Base-by-base conservation (phyloP, 2,797 vertebrate genomes). In the Nyctalus aviator region DNA sequence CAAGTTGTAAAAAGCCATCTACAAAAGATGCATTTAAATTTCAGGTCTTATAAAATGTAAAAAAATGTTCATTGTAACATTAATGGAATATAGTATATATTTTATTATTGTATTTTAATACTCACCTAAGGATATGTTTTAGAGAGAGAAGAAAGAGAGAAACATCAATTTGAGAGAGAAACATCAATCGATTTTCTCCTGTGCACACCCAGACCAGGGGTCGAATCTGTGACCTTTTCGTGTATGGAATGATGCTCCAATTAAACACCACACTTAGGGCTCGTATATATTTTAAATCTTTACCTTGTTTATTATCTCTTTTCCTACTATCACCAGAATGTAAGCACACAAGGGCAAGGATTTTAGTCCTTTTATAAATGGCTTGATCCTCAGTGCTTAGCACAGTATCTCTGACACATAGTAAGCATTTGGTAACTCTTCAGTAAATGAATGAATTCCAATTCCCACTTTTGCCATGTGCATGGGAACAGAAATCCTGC, bases 351-450 rank as follows among this genome's bases (percentile, higher is more conserved):
- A 69, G 10, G 59, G 41, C 41, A 84, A 62, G 37, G 59, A 90
- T 71, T 66, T 90, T 72, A 59, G 20, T 72, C 44, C 57, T 90
- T 93, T 82, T 44, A 18, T 92, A 72, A 94, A 62, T 53, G 79
- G 27, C 6, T 84, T 59, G 55, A 41, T 73, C 10, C 30, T 66
- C 10, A 37, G 30, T 48, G 73, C 46, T 59, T 79, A 46, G 23
- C 68, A 53, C 3, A 82, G 13, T 57, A 13, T 89, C 44, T 72
- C 50, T 68, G 55, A 64, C 68, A 30, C 50, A 32, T 8, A 37
- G 44, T 66, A 48, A 48, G 27, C 15, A 72, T 18, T 84, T 87
- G 68, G 32, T 91, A 76, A 75, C 18, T 78, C 44, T 46, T 68
- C 53, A 48, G 20, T 32, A 68, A 69, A n/a, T 76, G n/a, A 84